Conservation (phyloP, 2,888 invertebrate genomes). For the Habrosyne pyritoides region DNA sequence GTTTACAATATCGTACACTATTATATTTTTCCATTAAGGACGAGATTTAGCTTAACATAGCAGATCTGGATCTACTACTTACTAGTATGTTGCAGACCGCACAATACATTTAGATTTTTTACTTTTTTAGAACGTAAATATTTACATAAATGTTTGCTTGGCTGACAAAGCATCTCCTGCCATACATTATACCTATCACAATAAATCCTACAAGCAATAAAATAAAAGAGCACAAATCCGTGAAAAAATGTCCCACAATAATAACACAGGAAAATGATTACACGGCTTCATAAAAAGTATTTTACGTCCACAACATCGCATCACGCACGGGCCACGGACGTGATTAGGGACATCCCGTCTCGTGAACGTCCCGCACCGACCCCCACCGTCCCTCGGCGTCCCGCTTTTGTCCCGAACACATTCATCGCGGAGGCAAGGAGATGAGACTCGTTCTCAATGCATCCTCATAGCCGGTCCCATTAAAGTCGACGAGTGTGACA, state of each 20-base stretch:
- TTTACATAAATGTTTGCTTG: too few species aligned
- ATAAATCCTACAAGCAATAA: too few species aligned
- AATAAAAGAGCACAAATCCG: background rate
- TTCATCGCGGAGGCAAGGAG: conserved; percentile 26
- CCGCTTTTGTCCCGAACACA: conserved; percentile 25
- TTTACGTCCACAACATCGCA: background rate
- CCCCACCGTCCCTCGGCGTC: conserved; percentile 10
- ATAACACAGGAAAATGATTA: background rate
- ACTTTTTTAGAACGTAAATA: too few species aligned
- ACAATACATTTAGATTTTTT: too few species aligned
- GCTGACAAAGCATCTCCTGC: too few species aligned
- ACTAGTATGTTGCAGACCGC: too few species aligned
- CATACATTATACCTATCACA: too few species aligned
- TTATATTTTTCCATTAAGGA: too few species aligned
- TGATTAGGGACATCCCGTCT: conserved; percentile 24
- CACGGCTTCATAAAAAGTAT: background rate
- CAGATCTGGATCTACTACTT: too few species aligned
- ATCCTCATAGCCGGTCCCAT: conserved; percentile 24
- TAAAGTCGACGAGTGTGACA: conserved; percentile 10
- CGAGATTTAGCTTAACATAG: too few species aligned
- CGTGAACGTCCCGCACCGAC: conserved; percentile 7
- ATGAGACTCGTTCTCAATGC: conserved; percentile 30
- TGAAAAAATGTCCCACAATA: background rate
- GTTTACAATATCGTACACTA: too few species aligned
- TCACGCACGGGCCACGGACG: conserved; percentile 12